Conservation (phyloP, 2,113 vertebrate genomes). For the Macheiramphus alcinus region DNA sequence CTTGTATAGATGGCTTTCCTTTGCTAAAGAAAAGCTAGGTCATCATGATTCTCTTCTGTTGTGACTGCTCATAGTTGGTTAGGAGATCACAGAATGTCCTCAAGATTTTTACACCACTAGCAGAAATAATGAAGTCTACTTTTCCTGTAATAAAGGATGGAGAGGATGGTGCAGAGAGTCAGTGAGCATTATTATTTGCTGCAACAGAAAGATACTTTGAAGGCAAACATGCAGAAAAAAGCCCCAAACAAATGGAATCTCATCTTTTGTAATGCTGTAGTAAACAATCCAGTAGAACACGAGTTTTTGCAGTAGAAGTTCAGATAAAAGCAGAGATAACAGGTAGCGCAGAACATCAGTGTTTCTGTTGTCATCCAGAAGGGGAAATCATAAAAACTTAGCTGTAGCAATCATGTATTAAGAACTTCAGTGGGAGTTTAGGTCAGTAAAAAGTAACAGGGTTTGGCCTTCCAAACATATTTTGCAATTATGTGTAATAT, state of each 20-base stretch:
- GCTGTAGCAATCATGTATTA: background rate
- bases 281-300: background rate
- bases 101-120: background rate
- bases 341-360: background rate
- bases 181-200: background rate
- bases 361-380: background rate
- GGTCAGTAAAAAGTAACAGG: background rate
- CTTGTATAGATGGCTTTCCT: background rate
- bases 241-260: background rate
- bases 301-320: background rate
- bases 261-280: background rate
- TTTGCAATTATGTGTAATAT: background rate
- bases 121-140: background rate
- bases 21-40: background rate
- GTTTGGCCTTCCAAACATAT: background rate
- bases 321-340: background rate
- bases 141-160: background rate
- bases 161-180: background rate
- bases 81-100: background rate
- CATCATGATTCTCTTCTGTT: background rate
- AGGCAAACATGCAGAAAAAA: background rate
- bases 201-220: background rate
- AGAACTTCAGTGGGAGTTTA: background rate
- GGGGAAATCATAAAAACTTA: background rate
- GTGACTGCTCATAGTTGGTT: background rate